Base-by-base conservation (phyloP, 2,797 vertebrate genomes). In the Geotrypetes seraphini region DNA sequence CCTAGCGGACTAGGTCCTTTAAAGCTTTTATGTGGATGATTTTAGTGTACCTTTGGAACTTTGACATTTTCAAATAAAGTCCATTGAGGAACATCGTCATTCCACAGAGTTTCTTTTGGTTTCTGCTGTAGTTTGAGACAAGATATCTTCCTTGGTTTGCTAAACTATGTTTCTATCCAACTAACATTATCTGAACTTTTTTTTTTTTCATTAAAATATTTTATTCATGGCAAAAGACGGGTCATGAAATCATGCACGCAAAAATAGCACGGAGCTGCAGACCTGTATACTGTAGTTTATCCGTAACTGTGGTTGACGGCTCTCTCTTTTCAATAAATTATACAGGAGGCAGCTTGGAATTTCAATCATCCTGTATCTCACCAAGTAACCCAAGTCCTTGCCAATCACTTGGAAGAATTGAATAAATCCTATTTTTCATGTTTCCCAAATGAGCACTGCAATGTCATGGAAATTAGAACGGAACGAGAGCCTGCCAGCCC, bases 401-500 rank as follows among this genome's bases (percentile, higher is more conserved):
- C 38, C 47, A 67, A 51, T 44, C 57, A 60, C 20, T 54, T 47
- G 27, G 35, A 59, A 40, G 27, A 39, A 27, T n/a, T 32, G 47
- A 56, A 43, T 60, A 39, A 37, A 11, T 36, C 10, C 1, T 49
- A 28, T 58, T 66, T 63, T 60, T 69, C 60, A 67, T 57, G 48
- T 69, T 73, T 74, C 63, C 55, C 56, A 66, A 59, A 67, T 37
- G 57, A 70, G 50, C 36, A 36, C 46, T 31, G 53, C 43, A 33
- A 3, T 14, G 10, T 57, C 41, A 42, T 44, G 51, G 57, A 68
- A 66, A 72, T 71, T 22, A 63, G 53, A 42, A 33, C 27, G 14
- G 34, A 44, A 28, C 12, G 18, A 53, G 47, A 43, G 52, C 31
- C 5, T 53, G 61, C 46, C 44, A 50, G 60, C 51, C 63, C 57